phyloP scores from a whole-genome alignment of 1,140 invertebrate genomes.

The Dendroctonus valens region DNA sequence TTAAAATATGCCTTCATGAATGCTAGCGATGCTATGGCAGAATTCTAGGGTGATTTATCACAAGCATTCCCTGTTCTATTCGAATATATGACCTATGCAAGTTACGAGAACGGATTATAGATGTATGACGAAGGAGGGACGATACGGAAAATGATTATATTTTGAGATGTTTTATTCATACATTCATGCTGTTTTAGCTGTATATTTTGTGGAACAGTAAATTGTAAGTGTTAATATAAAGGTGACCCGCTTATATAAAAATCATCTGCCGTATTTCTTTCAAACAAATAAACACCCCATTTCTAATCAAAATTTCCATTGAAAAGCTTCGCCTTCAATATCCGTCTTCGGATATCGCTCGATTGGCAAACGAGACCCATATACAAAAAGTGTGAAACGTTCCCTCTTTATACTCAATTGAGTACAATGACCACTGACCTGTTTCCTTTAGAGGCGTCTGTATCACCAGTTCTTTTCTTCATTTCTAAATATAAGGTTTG shows the following conservation, averaged over 20 bases:
- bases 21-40: conserved; percentile 10
- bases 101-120: background rate
- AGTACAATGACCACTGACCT: conserved; percentile 29
- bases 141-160: too few species aligned
- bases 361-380: conserved; percentile 14
- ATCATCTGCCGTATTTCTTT: too few species aligned
- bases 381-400: conserved; percentile 13
- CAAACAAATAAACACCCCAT: too few species aligned
- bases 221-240: too few species aligned
- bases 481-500: conserved; percentile 18
- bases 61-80: conserved; percentile 16
- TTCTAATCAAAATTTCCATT: too few species aligned
- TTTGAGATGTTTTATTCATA: too few species aligned
- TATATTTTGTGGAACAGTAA: too few species aligned
- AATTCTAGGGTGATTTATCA: conserved; percentile 17
- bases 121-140: too few species aligned
- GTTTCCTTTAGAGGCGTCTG: conserved; percentile 13
- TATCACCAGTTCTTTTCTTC: conserved; percentile 13
- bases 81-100: conserved; percentile 13
- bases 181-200: too few species aligned
- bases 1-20: conserved; percentile 12
- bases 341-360: conserved; percentile 3
- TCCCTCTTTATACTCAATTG: conserved; percentile 24
- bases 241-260: too few species aligned
- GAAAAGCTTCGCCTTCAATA: background rate